Evolutionary conservation across 2,888 invertebrate species (phyloP).

Genomic region (Phyllotreta cruciferae): DNA sequence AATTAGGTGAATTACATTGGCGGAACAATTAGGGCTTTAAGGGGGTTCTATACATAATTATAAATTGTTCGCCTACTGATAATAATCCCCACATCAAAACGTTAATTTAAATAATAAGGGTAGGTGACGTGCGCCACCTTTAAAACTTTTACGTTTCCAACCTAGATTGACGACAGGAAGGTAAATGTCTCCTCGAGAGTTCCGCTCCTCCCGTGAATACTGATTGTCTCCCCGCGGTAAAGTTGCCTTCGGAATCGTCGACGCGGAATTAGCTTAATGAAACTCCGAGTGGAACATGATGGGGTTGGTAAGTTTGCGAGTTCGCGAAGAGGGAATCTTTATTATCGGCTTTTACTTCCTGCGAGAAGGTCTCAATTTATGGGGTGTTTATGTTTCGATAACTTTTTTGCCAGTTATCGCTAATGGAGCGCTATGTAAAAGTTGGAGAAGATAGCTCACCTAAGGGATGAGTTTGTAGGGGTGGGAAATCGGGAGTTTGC

Average conservation of each 20-base stretch:
- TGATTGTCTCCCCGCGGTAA: slow-evolving; percentile 2
- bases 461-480: too few relatives aligned
- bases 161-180: too few relatives aligned
- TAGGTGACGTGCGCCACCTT: too few relatives aligned
- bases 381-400: slow-evolving; percentile 15
- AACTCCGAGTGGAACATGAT: slow-evolving; percentile 14
- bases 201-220: neutral
- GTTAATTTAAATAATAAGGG: too few relatives aligned
- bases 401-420: slow-evolving; percentile 8
- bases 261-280: slow-evolving; percentile 17
- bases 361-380: slow-evolving; percentile 1
- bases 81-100: too few relatives aligned
- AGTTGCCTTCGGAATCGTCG: slow-evolving; percentile 5
- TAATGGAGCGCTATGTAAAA: slow-evolving; percentile 1
- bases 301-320: slow-evolving; percentile 12
- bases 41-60: too few relatives aligned
- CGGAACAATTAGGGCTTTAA: too few relatives aligned
- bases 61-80: too few relatives aligned
- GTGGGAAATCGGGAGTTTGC: too few relatives aligned
- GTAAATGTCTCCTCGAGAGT: too few relatives aligned
- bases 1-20: too few relatives aligned
- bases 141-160: too few relatives aligned
- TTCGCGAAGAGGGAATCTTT: slow-evolving; percentile 9
- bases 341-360: slow-evolving; percentile 6
- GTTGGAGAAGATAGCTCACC: neutral